Evolutionary conservation across 53 echinoderm and acorn worm genomes (phyloP).

Genomic region (Apostichopus leukothele): DNA sequence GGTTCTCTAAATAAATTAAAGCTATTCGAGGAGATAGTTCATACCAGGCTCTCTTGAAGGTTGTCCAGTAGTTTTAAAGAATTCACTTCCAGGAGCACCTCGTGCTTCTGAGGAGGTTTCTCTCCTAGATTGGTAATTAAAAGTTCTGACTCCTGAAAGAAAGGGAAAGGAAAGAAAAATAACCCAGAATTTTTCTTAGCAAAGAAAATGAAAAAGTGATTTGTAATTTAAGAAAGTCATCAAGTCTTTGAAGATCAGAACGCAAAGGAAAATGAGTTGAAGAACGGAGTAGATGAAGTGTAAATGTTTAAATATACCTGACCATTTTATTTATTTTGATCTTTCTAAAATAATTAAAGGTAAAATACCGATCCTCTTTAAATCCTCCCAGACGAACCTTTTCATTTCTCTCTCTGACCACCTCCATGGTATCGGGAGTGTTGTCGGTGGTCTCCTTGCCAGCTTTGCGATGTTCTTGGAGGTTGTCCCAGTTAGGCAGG

Average conservation of each 20-base stretch:
- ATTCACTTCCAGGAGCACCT: slow-evolving; percentile 80
- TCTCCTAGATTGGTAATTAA: slow-evolving; percentile 90
- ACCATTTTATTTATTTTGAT: background rate
- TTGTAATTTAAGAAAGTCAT: too few relatives aligned
- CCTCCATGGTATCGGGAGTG: slow-evolving; percentile 89
- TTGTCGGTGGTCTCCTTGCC: slow-evolving; percentile 77
- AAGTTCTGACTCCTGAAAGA: slow-evolving; percentile 82
- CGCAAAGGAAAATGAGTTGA: too few relatives aligned
- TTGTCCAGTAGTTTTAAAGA: slow-evolving; percentile 86
- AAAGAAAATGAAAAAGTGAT: too few relatives aligned
- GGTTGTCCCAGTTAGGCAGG: slow-evolving; percentile 96
- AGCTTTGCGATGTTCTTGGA: slow-evolving; percentile 73
- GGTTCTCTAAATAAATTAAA: too few relatives aligned
- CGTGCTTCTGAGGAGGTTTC: slow-evolving; percentile 82
- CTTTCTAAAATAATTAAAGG: background rate
- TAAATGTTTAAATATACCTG: too few relatives aligned
- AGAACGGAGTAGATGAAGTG: too few relatives aligned
- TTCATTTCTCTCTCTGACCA: slow-evolving; percentile 90
- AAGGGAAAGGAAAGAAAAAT: background rate
- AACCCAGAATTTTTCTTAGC: background rate
- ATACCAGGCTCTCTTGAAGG: slow-evolving; percentile 93
- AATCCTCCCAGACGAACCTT: slow-evolving; percentile 56
- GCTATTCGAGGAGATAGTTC: background rate
- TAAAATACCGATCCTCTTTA: background rate
- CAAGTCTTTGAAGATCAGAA: too few relatives aligned